Base-by-base conservation (phyloP, 1,140 invertebrate genomes). In the Panagrolaimus sp. region DNA sequence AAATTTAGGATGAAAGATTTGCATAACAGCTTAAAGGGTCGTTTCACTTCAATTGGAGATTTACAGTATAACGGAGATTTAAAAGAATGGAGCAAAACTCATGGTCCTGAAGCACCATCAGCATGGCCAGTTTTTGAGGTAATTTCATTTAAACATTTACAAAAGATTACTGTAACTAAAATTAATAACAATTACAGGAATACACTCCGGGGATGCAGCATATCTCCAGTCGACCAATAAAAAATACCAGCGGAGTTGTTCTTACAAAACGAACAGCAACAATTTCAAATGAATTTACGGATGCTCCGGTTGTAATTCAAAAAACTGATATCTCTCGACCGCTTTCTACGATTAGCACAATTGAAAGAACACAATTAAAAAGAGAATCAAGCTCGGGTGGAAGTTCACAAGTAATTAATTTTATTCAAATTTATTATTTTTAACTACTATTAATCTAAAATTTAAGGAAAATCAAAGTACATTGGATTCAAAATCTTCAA, bases 191-290 rank as follows among this genome's bases (percentile, higher is more conserved):
- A 26, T 58, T 58, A 17, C 52, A 58, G 71, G 80, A 83, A 46
- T 80, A 80, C 46, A 69, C 79, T 24, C 76, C 76, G 8, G 78
- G 83, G 65, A 78, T 80, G 43, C 68, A 80, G 24, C 63, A 67
- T 21, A 82, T 80, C 32, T 70, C 63, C 21, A 38, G 32, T 26
- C 70, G 32, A 32, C 43, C 67, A 9, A 26, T 28, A 14, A 73
- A 43, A 15, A 26, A n/a, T 17, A 70, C 32, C 17, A 38, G 69
- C 14, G 74, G 74, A 6, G 80, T 80, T 24, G 71, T 80, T 38
- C 63, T 80, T 0, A 80, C 74, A 0, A 63, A 70, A n/a, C 72
- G 80, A 65, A 38, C 32, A 38, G 71, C 73, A 5, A 69, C 76
- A 15, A 72, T 48, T 55, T 66, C 66, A 12, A 76, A 79, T 32